Evolutionary conservation across 1,140 invertebrate genomes (phyloP).

Genomic region (Drosophila chauvacae): DNA sequence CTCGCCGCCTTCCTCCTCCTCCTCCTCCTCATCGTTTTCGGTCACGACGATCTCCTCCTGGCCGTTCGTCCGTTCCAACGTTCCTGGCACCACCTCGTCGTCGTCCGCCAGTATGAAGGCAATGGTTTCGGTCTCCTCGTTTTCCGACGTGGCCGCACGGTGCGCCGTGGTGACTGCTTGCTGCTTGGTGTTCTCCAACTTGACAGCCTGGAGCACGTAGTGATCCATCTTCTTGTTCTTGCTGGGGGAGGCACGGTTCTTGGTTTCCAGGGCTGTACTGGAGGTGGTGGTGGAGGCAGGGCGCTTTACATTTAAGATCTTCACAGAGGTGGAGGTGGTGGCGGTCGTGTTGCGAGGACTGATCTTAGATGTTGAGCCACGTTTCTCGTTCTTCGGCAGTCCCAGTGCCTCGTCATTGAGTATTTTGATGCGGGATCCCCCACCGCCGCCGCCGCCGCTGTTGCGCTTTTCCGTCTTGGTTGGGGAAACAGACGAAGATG

Average conservation of each 20-base stretch:
- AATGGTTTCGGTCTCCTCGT: slow-evolving; percentile 69
- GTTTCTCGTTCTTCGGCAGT: slow-evolving; percentile 40
- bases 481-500: background rate
- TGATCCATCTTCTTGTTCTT: slow-evolving; percentile 75
- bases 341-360: slow-evolving; percentile 8
- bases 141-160: slow-evolving; percentile 11
- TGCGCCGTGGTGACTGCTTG: slow-evolving; percentile 34
- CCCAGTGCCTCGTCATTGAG: slow-evolving; percentile 61
- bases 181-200: slow-evolving; percentile 65
- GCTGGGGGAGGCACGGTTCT: slow-evolving; percentile 47
- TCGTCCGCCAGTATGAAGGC: slow-evolving; percentile 72
- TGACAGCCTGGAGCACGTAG: slow-evolving; percentile 73
- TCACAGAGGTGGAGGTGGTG: slow-evolving; percentile 35
- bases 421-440: slow-evolving; percentile 62
- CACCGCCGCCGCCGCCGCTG: slow-evolving; percentile 12
- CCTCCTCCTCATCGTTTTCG: slow-evolving; percentile 36
- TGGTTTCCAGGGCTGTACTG: slow-evolving; percentile 42
- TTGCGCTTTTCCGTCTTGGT: slow-evolving; percentile 52
- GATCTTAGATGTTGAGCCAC: slow-evolving; percentile 17
- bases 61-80: slow-evolving; percentile 34
- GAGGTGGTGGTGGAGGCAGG: background rate
- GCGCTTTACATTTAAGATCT: slow-evolving; percentile 67
- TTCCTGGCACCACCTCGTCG: slow-evolving; percentile 48
- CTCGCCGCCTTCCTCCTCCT: slow-evolving; percentile 50
- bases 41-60: slow-evolving; percentile 57